phyloP scores from a whole-genome alignment of 1,140 invertebrate genomes.

The Diprion similis region DNA sequence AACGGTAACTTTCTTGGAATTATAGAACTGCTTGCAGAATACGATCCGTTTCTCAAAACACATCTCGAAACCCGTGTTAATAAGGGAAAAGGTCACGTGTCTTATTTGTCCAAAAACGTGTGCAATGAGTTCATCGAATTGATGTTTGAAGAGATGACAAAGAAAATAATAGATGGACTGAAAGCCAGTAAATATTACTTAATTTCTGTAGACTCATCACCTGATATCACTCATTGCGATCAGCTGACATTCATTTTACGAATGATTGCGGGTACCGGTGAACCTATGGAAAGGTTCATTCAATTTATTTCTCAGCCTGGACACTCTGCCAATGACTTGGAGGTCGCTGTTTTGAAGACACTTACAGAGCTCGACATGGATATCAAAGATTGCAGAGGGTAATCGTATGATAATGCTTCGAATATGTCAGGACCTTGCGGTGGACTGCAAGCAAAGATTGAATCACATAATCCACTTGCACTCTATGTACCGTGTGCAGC shows the following conservation, averaged over 20 bases:
- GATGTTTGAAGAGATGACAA: constrained; percentile 35
- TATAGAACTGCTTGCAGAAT: constrained; percentile 35
- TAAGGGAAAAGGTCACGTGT: constrained; percentile 23
- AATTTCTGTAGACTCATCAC: constrained; percentile 51
- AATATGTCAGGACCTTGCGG: constrained; percentile 45
- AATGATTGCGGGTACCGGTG: too few species aligned
- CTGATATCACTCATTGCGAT: constrained; percentile 40
- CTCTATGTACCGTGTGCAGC: constrained; percentile 35
- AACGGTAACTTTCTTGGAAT: constrained; percentile 40
- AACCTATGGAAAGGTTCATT: too few species aligned
- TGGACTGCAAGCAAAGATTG: constrained; percentile 38
- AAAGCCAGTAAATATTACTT: constrained; percentile 49
- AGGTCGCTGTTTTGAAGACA: constrained; percentile 36
- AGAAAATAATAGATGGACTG: constrained; percentile 35
- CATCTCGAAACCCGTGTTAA: too few species aligned
- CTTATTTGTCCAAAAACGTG: constrained; percentile 34
- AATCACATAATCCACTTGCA: constrained; percentile 28
- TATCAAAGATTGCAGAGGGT: constrained; percentile 45
- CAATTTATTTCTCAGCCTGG: constrained; percentile 32
- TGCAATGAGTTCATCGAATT: constrained; percentile 37
- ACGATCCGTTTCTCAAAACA: too few species aligned
- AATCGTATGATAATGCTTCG: constrained; percentile 45
- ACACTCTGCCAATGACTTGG: too few species aligned
- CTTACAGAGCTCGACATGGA: constrained; percentile 36
- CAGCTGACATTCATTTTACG: constrained; percentile 32